Conservation (phyloP, 2,113 vertebrate genomes). For the Archilochus colubris region DNA sequence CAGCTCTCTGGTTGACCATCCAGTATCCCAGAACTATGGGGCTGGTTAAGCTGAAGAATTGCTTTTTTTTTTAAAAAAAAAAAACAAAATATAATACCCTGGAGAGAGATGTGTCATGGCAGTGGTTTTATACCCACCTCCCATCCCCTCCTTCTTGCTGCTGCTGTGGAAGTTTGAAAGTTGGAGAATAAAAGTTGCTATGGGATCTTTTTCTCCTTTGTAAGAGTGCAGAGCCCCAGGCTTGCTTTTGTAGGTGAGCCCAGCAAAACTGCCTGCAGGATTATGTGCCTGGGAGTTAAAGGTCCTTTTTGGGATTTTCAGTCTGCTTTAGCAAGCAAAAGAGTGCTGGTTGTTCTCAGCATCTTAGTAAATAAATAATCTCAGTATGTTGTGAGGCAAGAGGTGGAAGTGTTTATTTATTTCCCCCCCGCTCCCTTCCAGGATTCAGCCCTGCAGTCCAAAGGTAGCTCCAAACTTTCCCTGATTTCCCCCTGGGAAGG, state of each 20-base stretch:
- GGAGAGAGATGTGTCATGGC: background rate
- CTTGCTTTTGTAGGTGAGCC: background rate
- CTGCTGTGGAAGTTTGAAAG: background rate
- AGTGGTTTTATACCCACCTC: background rate
- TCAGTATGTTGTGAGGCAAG: background rate
- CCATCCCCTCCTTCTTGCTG: background rate
- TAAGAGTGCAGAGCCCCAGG: background rate
- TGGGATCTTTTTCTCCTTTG: background rate
- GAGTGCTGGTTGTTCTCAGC: background rate
- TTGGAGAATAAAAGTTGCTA: background rate
- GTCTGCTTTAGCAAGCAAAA: background rate
- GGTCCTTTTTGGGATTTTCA: background rate
- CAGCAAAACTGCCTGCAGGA: background rate
- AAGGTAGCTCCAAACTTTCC: background rate
- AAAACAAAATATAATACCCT: background rate
- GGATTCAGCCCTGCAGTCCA: background rate
- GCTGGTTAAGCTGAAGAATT: background rate
- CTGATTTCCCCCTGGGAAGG: background rate
- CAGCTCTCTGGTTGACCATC: background rate
- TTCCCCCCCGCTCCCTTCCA: too few species aligned
- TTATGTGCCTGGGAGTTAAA: background rate
- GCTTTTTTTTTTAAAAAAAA: background rate
- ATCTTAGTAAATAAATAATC: background rate
- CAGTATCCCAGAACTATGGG: background rate
- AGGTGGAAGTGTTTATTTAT: background rate